A percentile compares a stretch with the other conserved stretches of the same genome.
Evolutionary conservation across 2,797 vertebrate species (phyloP).

Genomic region (Schizothorax lantsangensis): DNA sequence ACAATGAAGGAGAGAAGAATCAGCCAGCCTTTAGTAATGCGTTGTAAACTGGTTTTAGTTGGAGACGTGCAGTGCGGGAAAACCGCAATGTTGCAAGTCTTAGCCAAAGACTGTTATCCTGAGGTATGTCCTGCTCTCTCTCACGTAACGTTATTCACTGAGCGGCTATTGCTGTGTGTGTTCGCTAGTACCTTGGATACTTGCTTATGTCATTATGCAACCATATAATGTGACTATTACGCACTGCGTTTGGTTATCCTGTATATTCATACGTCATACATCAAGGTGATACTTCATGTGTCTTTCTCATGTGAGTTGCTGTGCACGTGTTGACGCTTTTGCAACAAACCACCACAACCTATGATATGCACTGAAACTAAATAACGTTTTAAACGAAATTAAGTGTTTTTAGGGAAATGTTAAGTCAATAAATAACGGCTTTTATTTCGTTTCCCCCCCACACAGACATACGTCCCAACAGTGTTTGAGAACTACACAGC

Average conservation of each 20-base stretch:
- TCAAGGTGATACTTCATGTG: background rate
- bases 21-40: slow-evolving; percentile 83
- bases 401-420: background rate
- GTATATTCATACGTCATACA: background rate
- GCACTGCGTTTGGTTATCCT: background rate
- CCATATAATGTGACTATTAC: background rate
- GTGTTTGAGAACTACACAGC: slow-evolving; percentile 98
- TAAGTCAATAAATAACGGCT: background rate
- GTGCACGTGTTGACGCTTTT: slow-evolving; percentile 15
- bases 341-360: background rate
- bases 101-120: slow-evolving; percentile 95
- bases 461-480: slow-evolving; percentile 92
- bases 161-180: background rate
- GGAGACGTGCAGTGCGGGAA: slow-evolving; percentile 97
- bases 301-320: background rate
- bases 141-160: background rate
- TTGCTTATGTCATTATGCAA: background rate
- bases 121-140: slow-evolving; percentile 81
- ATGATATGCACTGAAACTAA: background rate
- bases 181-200: background rate
- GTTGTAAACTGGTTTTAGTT: slow-evolving; percentile 93
- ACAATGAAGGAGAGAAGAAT: slow-evolving; percentile 90
- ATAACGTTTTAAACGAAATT: background rate
- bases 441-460: background rate
- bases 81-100: slow-evolving; percentile 95